Evolutionary conservation across 2,113 vertebrate genomes (phyloP).

Genomic region (Henicopernis longicauda): DNA sequence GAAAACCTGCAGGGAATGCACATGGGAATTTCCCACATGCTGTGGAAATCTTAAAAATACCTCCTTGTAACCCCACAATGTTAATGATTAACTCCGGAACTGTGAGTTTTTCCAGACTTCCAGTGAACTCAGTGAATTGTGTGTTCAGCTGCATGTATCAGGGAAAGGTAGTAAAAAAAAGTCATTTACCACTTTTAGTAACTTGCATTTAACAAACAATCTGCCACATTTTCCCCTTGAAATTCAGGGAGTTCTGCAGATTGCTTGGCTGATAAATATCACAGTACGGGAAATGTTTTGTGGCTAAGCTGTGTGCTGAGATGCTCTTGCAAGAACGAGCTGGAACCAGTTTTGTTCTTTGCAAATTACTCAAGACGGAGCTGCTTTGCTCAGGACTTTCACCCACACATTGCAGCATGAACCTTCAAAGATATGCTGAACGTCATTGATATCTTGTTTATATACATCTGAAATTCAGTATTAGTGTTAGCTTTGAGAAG

Average conservation of each 20-base stretch:
- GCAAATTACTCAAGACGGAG: not conserved
- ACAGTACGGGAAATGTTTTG: not conserved
- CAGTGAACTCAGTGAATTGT: slow-evolving; percentile 29
- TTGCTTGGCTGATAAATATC: not conserved
- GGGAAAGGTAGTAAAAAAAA: not conserved
- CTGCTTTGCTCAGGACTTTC: not conserved
- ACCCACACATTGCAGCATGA: not conserved
- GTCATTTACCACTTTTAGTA: not conserved
- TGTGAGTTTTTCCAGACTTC: slow-evolving; percentile 47
- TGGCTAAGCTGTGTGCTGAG: not conserved
- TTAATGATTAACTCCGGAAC: slow-evolving; percentile 62
- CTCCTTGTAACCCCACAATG: slow-evolving; percentile 14
- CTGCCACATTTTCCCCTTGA: slow-evolving; percentile 19
- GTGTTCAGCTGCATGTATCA: slow-evolving; percentile 23
- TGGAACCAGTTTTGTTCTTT: not conserved
- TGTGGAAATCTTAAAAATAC: slow-evolving; percentile 57
- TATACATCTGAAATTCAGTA: not conserved
- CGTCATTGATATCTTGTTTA: fast-evolving
- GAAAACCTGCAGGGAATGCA: slow-evolving; percentile 55
- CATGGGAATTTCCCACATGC: slow-evolving; percentile 63
- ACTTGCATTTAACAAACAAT: slow-evolving; percentile 3
- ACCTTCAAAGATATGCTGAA: not conserved
- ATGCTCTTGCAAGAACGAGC: not conserved
- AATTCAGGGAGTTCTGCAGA: slow-evolving; percentile 13
- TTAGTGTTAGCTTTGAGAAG: not conserved